Evolutionary conservation across 2,797 vertebrate genomes (phyloP), one percentile per base, ranked within the genome.

Genomic region (Enteromius paludinosus): DNA sequence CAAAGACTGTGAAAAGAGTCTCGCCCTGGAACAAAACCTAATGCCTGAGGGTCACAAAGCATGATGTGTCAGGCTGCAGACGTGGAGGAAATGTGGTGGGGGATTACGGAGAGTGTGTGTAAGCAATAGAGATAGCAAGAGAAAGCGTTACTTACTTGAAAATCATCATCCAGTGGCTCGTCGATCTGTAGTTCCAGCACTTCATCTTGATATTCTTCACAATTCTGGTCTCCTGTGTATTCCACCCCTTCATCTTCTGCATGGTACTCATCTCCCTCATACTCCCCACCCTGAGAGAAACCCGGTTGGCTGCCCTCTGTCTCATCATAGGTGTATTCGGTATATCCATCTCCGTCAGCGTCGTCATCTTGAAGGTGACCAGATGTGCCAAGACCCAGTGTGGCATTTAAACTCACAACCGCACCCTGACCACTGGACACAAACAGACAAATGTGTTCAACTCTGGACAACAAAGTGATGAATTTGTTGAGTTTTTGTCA

Each of bases 181-280:
- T 94, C 96, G 95, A 99, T 97, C 93, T 98, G 95, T 83, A 99
- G 95, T 92, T 99, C 98, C 89, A 99, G 88, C 91, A 99, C 97
- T 93, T 97, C 97, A 89, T 98, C 96, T 83, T 91, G 95, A 92
- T 96, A 96, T 79, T 92, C 92, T 17, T 91, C 96, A 65, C 95
- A 96, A 89, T 95, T 95, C 23, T 90, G 94, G 77, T 95, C 96
- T 81, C 91, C 94, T 10, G 87, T 86, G 85, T 97, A 98, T 88
- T 96, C 95, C 88, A 95, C 93, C 84, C 96, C 96, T 62, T 93
- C 89, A 43, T 85, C 96, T 3, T 94, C 93, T 25, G 91, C 95
- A 12, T 92, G 90, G 87, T 96, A 96, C 62, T 94, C 88, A 30
- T 91, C 96, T 1, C 78, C 90, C 72, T 77, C 90, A 86, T 87